These are phyloP conservation scores for Rutpela maculata DNA, from an alignment of 2,888 invertebrate genomes.

Conservation along the genomic window DNA sequence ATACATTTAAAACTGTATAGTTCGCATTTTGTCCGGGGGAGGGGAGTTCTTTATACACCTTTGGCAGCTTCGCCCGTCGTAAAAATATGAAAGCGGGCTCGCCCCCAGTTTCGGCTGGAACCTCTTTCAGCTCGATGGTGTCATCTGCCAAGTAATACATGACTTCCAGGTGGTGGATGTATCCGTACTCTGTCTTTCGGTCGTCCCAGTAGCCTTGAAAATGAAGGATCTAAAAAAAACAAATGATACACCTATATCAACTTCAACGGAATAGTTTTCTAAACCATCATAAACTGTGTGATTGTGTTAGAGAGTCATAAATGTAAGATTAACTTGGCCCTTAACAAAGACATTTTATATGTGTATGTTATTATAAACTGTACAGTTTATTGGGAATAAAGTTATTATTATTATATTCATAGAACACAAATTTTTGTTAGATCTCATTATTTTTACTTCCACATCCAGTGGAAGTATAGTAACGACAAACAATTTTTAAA, in stretches of 20 bases:
- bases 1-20: conserved; percentile 79
- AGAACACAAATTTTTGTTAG: no score
- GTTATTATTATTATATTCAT: no score
- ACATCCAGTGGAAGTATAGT: no score
- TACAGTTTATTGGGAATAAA: no score
- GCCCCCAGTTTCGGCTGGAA: conserved; percentile 81
- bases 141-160: conserved; percentile 92
- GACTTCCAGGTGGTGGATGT: conserved; percentile 85
- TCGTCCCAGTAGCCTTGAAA: conserved; percentile 96
- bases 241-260: not conserved
- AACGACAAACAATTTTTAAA: no score
- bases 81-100: conserved; percentile 85
- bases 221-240: conserved; percentile 75
- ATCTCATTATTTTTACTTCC: no score
- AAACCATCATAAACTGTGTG: no score
- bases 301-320: no score
- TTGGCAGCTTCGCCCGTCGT: conserved; percentile 85
- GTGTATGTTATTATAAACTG: no score
- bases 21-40: conserved; percentile 75
- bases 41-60: conserved; percentile 76
- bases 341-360: no score
- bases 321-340: no score
- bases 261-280: no score
- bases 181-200: conserved; percentile 84
- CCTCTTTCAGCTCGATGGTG: conserved; percentile 91